Percentiles rank a stretch among this genome's conserved stretches.
Evolutionary conservation across 2,113 vertebrate species (phyloP).

Genomic region (Cynocephalus volans): DNA sequence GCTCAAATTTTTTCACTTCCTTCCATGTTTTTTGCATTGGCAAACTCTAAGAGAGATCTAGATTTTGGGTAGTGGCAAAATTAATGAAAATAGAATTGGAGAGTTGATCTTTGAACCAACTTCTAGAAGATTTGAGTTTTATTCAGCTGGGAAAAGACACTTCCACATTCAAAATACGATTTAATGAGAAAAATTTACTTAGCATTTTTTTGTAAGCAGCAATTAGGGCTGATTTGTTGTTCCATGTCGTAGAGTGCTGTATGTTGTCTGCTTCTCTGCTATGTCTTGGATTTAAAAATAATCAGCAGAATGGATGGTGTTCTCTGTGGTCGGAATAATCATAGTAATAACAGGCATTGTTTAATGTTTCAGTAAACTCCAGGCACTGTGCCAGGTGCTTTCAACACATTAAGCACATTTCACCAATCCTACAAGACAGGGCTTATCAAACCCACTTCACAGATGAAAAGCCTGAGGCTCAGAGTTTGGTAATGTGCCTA

Average conservation of each 20-base stretch:
- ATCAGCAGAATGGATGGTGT: background rate
- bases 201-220: conserved; percentile 10
- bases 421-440: background rate
- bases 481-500: background rate
- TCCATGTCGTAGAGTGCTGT: background rate
- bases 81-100: background rate
- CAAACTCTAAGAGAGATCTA: background rate
- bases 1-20: background rate
- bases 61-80: background rate
- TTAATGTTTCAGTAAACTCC: background rate
- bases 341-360: background rate
- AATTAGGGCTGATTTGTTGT: background rate
- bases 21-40: background rate
- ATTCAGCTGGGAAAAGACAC: background rate
- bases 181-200: background rate
- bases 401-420: background rate
- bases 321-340: background rate
- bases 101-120: background rate
- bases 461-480: background rate
- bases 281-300: background rate
- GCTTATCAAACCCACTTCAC: conserved; percentile 14
- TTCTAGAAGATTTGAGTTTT: background rate
- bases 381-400: background rate
- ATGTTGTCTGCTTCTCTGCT: background rate
- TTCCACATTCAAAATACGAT: background rate